Conservation (phyloP, 2,797 vertebrate genomes). For the Echiichthys vipera region DNA sequence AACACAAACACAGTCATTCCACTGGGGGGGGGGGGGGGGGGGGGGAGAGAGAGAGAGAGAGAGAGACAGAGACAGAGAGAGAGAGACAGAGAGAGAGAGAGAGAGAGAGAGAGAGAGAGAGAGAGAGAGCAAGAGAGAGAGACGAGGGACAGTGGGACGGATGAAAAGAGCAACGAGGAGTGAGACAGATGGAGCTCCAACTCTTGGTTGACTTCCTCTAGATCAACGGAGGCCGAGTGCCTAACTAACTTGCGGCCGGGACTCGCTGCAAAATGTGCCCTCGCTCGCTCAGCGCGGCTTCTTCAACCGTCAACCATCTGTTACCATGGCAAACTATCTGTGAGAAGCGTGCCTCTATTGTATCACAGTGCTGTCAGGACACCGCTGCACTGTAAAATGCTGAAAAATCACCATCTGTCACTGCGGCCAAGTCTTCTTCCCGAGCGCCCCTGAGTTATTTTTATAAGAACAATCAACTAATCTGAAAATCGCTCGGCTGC, state of each 20-base stretch:
- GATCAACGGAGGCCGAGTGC: constrained; percentile 47
- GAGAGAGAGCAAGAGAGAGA: background rate
- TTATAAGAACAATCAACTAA: constrained; percentile 8
- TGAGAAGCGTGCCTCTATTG: constrained; percentile 56
- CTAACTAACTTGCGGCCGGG: constrained; percentile 57
- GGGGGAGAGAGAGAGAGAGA: no score
- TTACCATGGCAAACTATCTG: constrained; percentile 63
- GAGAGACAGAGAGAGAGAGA: background rate
- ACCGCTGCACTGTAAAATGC: constrained; percentile 54
- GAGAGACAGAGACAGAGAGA: constrained; percentile 19
- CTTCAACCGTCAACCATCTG: constrained; percentile 68
- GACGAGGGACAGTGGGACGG: constrained; percentile 26
- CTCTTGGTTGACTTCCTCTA: constrained; percentile 67
- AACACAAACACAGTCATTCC: constrained; percentile 67
- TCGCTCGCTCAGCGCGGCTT: constrained; percentile 40
- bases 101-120: background rate
- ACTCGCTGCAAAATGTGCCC: constrained; percentile 47
- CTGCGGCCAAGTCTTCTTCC: constrained; percentile 16
- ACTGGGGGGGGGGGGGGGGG: constrained; percentile 25
- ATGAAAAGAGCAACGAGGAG: constrained; percentile 65
- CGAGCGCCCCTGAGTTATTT: background rate
- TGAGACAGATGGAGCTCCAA: constrained; percentile 76
- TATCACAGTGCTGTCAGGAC: constrained; percentile 59
- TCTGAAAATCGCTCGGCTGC: constrained; percentile 12
- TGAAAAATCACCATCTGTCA: constrained; percentile 68